phyloP scores from a whole-genome alignment of 2,888 invertebrate genomes.

The Drosophila aldrichi region DNA sequence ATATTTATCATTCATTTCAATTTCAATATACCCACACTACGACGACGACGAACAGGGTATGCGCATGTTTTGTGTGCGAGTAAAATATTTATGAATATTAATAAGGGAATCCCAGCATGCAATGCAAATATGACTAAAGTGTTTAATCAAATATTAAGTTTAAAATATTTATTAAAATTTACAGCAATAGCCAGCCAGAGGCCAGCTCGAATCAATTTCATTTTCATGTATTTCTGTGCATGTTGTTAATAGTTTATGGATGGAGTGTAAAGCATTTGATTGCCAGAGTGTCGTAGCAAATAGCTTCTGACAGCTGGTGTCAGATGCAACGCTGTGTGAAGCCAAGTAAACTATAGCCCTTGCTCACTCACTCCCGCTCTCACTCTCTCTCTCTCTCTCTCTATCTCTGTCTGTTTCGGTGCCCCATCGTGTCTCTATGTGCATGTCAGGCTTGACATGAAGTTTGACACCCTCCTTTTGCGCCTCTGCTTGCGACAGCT shows the following conservation, averaged over 20 bases:
- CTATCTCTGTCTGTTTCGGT: not conserved
- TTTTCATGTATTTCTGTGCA: not conserved
- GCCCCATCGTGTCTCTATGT: slow-evolving; percentile 32
- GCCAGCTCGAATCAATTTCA: not conserved
- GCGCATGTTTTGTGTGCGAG: not conserved
- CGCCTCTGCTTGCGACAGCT: slow-evolving; percentile 53
- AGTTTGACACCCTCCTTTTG: slow-evolving; percentile 26
- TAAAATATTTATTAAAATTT: slow-evolving; percentile 13
- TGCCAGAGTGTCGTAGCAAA: slow-evolving; percentile 57
- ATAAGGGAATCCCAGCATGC: slow-evolving; percentile 22
- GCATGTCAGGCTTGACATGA: slow-evolving; percentile 45
- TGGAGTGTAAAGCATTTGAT: slow-evolving; percentile 10
- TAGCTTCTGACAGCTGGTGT: slow-evolving; percentile 71
- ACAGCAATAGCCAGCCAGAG: not conserved
- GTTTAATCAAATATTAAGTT: slow-evolving; percentile 37
- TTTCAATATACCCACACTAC: not conserved
- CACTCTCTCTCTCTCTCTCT: not conserved
- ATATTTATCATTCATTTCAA: not conserved
- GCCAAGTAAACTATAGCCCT: slow-evolving; percentile 5
- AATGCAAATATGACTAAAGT: slow-evolving; percentile 45
- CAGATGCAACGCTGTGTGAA: slow-evolving; percentile 52
- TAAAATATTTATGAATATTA: slow-evolving; percentile 50
- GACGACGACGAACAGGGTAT: not conserved
- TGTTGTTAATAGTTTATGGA: slow-evolving; percentile 22
- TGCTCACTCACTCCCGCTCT: not conserved